These are phyloP conservation scores for Brachyopa scutellaris DNA, from an alignment of 2,888 invertebrate species.

Conservation along the genomic window DNA sequence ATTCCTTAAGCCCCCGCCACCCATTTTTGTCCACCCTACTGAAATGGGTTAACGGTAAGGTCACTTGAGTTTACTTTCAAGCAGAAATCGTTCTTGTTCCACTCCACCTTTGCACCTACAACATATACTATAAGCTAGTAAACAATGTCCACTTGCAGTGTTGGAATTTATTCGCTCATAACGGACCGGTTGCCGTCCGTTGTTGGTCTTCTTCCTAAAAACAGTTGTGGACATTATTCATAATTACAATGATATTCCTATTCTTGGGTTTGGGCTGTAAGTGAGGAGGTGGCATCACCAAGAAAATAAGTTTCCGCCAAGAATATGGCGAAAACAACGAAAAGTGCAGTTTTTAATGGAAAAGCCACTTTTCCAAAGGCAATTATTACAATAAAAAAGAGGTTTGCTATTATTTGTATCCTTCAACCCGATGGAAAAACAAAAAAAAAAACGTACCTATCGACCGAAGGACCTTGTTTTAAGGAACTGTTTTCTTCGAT, in stretches of 20 bases:
- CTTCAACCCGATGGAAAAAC: slow-evolving; percentile 5
- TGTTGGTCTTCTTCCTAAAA: slow-evolving; percentile 23
- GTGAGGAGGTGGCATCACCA: slow-evolving; percentile 32
- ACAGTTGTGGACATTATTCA: slow-evolving; percentile 42
- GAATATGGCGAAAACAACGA: too few species aligned
- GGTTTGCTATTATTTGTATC: slow-evolving; percentile 15
- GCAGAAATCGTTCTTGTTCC: slow-evolving; percentile 26
- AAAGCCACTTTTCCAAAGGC: too few species aligned
- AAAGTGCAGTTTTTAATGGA: too few species aligned
- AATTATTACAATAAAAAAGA: slow-evolving; percentile 6
- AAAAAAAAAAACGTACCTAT: too few species aligned
- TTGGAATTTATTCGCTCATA: slow-evolving; percentile 46
- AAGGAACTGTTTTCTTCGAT: slow-evolving; percentile 40
- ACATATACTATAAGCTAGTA: slow-evolving; percentile 1
- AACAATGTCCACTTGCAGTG: slow-evolving; percentile 40
- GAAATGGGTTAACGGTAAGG: slow-evolving; percentile 44
- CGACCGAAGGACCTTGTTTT: neutral
- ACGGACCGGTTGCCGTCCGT: slow-evolving; percentile 38
- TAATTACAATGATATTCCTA: slow-evolving; percentile 52
- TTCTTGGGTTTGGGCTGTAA: neutral
- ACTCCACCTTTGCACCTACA: neutral
- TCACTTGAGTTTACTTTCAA: slow-evolving; percentile 26
- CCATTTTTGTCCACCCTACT: slow-evolving; percentile 4
- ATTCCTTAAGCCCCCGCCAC: neutral
- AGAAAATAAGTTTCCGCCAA: slow-evolving; percentile 52